phyloP scores from a whole-genome alignment of 2,888 invertebrate species.

The Drosophila nigritarsus region DNA sequence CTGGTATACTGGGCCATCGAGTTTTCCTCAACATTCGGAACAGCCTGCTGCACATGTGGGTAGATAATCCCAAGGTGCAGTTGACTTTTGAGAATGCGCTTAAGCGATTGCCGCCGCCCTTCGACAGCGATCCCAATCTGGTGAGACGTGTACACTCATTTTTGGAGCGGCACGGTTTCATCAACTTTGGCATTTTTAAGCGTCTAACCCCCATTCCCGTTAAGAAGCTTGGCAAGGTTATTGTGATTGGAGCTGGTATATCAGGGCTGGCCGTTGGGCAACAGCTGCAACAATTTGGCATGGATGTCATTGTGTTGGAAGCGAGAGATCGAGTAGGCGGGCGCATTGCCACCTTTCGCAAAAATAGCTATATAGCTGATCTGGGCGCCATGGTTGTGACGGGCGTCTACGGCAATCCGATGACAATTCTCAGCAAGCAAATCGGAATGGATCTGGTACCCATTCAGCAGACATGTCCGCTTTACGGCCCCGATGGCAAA shows the following conservation, averaged over 20 bases:
- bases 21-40: conserved; percentile 97
- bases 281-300: conserved; percentile 97
- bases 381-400: conserved; percentile 98
- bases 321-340: conserved; percentile 98
- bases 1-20: conserved; percentile 92
- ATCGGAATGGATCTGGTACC: conserved; percentile 98
- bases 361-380: conserved; percentile 89
- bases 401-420: conserved; percentile 97
- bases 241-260: conserved; percentile 89
- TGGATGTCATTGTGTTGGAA: conserved; percentile 96
- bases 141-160: conserved; percentile 95
- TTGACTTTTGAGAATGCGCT: conserved; percentile 92
- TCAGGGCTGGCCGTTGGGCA: conserved; percentile 97
- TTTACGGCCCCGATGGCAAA: conserved; percentile 97
- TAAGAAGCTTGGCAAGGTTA: conserved; percentile 89
- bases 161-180: conserved; percentile 97
- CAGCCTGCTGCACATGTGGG: conserved; percentile 96
- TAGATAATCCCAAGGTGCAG: conserved; percentile 97
- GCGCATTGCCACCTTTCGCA: conserved; percentile 97
- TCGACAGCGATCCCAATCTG: conserved; percentile 95
- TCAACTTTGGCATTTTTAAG: conserved; percentile 98
- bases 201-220: conserved; percentile 89
- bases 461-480: conserved; percentile 95
- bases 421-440: conserved; percentile 97
- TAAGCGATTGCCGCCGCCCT: conserved; percentile 94